Evolutionary conservation across 2,888 invertebrate species (phyloP).

Genomic region (Eristalinus aeneus): DNA sequence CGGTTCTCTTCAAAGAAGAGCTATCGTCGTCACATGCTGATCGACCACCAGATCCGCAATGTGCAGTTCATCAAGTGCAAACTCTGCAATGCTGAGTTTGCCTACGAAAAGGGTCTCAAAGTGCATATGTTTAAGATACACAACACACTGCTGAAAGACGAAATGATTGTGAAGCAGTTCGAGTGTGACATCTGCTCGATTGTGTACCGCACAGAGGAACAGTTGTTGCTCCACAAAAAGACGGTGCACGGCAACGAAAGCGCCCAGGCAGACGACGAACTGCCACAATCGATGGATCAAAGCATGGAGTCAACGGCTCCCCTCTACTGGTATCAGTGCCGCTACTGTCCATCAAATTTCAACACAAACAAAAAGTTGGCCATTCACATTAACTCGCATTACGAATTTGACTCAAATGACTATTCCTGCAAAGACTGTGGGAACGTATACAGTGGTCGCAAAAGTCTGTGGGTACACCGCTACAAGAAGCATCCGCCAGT

Average conservation of each 20-base stretch:
- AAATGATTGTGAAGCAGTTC: constrained; percentile 78
- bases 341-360: constrained; percentile 80
- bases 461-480: constrained; percentile 81
- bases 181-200: constrained; percentile 80
- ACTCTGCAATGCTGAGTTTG: constrained; percentile 80
- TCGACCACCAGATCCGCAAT: constrained; percentile 80
- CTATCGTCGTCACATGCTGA: constrained; percentile 80
- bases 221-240: constrained; percentile 78
- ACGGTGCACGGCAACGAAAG: constrained; percentile 76
- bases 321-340: constrained; percentile 80
- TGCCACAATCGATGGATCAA: constrained; percentile 35
- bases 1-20: constrained; percentile 80
- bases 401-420: constrained; percentile 80
- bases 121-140: constrained; percentile 80
- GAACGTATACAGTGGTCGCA: constrained; percentile 80
- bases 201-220: constrained; percentile 78
- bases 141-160: constrained; percentile 77
- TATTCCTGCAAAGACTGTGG: constrained; percentile 81
- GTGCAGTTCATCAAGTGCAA: constrained; percentile 80
- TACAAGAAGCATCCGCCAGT: constrained; percentile 81
- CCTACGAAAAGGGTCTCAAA: constrained; percentile 80
- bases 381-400: constrained; percentile 80
- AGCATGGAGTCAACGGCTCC: constrained; percentile 67
- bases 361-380: constrained; percentile 80
- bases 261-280: constrained; percentile 70